Percentiles rank a stretch among this genome's conserved stretches.
Evolutionary conservation across 2,888 invertebrate genomes (phyloP).

Genomic region (Meganola albula): DNA sequence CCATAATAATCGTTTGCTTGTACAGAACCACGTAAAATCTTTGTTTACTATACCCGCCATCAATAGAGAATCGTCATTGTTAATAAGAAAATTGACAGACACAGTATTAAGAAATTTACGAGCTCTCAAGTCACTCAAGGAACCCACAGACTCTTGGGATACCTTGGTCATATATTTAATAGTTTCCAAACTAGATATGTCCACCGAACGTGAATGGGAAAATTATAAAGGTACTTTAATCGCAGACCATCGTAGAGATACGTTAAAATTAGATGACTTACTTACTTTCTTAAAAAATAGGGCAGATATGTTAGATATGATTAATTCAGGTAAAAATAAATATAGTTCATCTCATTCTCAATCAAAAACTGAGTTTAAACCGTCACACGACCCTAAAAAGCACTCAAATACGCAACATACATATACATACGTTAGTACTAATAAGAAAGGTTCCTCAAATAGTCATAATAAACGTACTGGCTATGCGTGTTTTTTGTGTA

Average conservation of each 20-base stretch:
- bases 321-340: no score
- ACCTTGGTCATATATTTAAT: neutral
- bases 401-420: no score
- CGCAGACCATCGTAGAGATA: neutral
- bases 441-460: no score
- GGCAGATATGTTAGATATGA: neutral
- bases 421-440: no score
- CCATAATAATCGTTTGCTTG: slow-evolving; percentile 14
- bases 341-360: no score
- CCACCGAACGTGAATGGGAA: neutral
- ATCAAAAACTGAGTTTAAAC: no score
- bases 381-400: no score
- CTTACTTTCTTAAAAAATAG: neutral
- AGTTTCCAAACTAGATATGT: neutral
- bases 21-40: slow-evolving; percentile 20
- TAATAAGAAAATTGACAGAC: slow-evolving; percentile 17
- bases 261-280: neutral
- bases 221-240: neutral
- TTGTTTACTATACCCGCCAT: neutral
- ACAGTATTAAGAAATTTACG: slow-evolving; percentile 16
- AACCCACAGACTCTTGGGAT: no score
- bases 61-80: slow-evolving; percentile 7
- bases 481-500: neutral
- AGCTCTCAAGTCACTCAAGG: neutral
- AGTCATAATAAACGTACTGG: no score